These are phyloP conservation scores for Lepidurus couesii DNA, from an alignment of 1,140 invertebrate genomes.

Conservation along the genomic window DNA sequence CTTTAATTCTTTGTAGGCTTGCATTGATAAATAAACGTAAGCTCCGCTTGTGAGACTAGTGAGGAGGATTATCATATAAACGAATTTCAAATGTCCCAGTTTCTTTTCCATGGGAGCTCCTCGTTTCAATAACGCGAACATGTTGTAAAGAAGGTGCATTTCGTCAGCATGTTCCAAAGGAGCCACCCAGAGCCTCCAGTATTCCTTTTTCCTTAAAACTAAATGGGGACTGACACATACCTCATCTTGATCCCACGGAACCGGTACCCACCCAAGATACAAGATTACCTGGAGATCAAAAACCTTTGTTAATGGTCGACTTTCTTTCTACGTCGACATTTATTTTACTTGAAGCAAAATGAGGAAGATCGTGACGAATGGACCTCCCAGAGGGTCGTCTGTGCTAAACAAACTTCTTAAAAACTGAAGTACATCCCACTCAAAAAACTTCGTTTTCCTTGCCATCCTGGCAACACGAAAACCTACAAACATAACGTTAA, in stretches of 20 bases:
- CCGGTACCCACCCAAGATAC: conserved; percentile 48
- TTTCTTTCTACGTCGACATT: neutral
- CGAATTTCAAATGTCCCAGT: conserved; percentile 55
- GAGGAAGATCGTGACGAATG: neutral
- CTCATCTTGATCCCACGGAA: conserved; percentile 52
- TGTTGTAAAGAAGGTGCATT: conserved; percentile 69
- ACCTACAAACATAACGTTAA: neutral
- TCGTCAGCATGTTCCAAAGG: conserved; percentile 63
- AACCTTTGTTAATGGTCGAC: neutral
- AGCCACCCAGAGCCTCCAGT: conserved; percentile 54
- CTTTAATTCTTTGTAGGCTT: conserved; percentile 40
- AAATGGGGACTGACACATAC: conserved; percentile 57
- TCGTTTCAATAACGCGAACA: conserved; percentile 63
- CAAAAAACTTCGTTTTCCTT: neutral
- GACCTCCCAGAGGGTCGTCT: neutral
- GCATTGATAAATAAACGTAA: conserved; percentile 49
- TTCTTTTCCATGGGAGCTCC: conserved; percentile 54
- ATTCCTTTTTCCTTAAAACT: conserved; percentile 52
- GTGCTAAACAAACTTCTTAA: neutral
- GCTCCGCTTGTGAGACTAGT: conserved; percentile 51
- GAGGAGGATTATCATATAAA: conserved; percentile 52
- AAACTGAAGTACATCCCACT: neutral
- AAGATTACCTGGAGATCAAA: conserved; percentile 45
- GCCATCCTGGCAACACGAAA: neutral
- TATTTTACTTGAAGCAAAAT: neutral